Evolutionary conservation across 2,113 vertebrate species (phyloP).

Genomic region (Oryzias melastigma): DNA sequence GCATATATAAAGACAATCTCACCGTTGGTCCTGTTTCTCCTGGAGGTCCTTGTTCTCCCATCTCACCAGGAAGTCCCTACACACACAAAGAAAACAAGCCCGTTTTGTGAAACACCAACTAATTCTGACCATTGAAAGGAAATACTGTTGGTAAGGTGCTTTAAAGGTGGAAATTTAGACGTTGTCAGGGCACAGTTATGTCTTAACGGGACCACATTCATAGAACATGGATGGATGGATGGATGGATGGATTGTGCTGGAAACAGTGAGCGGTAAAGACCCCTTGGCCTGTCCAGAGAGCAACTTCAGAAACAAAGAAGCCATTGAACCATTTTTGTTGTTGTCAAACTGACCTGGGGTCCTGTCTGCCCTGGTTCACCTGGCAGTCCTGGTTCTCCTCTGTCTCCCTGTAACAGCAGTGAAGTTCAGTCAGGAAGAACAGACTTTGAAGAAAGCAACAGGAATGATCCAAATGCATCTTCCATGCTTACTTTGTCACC

Average conservation of each 20-base stretch:
- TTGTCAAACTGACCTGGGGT: conserved; percentile 51
- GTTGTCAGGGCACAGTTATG: too few species aligned
- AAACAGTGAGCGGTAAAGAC: too few species aligned
- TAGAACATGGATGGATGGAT: too few species aligned
- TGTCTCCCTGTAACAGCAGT: conserved; percentile 66
- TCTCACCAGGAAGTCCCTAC: conserved; percentile 61
- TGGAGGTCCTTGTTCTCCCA: conserved; percentile 57
- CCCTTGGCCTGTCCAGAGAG: too few species aligned
- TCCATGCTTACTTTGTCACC: conserved; percentile 59
- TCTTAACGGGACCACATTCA: too few species aligned
- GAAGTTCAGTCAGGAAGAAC: not conserved
- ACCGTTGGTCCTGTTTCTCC: conserved; percentile 68
- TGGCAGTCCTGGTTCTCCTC: conserved; percentile 59
- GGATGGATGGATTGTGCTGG: too few species aligned
- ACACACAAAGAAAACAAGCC: conserved; percentile 1
- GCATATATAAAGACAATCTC: conserved; percentile 15
- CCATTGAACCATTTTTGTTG: not conserved
- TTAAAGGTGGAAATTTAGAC: too few species aligned
- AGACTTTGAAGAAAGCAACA: not conserved
- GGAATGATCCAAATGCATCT: not conserved
- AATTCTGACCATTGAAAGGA: too few species aligned
- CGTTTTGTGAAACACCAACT: not conserved
- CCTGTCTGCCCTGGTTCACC: conserved; percentile 65
- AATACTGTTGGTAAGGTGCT: too few species aligned
- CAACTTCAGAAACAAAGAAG: not conserved